Base-by-base conservation (phyloP, 2,113 vertebrate genomes). In the Stomatorhinus ivindoensis region DNA sequence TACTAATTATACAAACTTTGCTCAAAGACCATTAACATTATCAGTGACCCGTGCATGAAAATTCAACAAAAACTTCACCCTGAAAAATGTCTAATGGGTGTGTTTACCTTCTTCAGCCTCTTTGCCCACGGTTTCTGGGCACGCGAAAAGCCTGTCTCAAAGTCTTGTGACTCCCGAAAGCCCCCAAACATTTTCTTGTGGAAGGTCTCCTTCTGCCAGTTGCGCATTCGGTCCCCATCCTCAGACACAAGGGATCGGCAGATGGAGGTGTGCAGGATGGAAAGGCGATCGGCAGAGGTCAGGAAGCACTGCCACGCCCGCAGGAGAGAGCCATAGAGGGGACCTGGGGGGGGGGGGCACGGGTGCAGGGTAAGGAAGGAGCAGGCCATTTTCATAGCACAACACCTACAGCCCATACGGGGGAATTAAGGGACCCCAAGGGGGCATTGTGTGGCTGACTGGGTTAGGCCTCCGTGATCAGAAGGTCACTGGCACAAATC, bases 81-180 rank as follows among this genome's bases (percentile, higher is more conserved):
- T 50, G 21, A 31, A 31, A 10, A 27, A 6, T 10, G 21, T 42
- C 27, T 17, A 9, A 48, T 46, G n/a, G 19, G 39, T 13, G 24
- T 89, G 84, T 51, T 50, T 88, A 97, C 97, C 95, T 97, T 97
- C 42, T 92, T 93, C 69, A 97, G 90, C 90, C 95, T 96, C 92
- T 97, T 96, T 84, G 95, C 92, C 97, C 97, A 97, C 87, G 96
- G 96, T 88, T 96, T 97, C 94, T 97, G 97, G 2, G 96, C 96
- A 5, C 93, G 95, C 69, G 94, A 93, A 90, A 97, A 97, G 46
- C 94, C 96, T 0, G 90, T 93, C 19, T 93, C 94, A 90, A 95
- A 94, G 86, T 95, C 93, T 1, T 96, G 90, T 42, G 95, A 95
- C 93, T 97, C 96, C 69, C 88, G 95, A 92, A 97, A 97, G 15